A percentile compares a stretch with the other conserved stretches of the same genome.
Evolutionary conservation across 2,113 vertebrate genomes (phyloP).

Genomic region (Macrotus californicus): DNA sequence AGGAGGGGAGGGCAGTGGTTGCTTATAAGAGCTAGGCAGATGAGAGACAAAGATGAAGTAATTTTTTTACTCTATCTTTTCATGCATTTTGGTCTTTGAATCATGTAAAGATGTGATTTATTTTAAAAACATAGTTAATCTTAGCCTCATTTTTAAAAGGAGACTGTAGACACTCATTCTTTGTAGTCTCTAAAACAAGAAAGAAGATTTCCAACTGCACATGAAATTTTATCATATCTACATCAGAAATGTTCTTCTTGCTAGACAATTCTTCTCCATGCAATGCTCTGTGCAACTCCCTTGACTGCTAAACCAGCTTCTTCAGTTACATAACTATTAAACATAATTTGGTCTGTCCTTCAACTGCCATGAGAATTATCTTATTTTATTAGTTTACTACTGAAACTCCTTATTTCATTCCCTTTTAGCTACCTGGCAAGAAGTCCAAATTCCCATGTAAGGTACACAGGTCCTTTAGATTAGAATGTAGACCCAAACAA

Average conservation of each 20-base stretch:
- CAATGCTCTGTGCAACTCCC: neutral
- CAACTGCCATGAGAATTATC: neutral
- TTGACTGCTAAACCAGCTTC: neutral
- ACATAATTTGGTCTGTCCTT: neutral
- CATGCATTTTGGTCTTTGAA: neutral
- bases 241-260: neutral
- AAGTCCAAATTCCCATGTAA: neutral
- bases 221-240: neutral
- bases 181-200: neutral
- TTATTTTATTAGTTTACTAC: neutral
- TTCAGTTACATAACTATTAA: neutral
- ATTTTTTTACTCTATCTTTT: conserved; percentile 12
- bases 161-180: neutral
- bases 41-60: neutral
- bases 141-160: neutral
- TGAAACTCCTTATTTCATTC: neutral
- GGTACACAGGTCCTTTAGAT: neutral
- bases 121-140: neutral
- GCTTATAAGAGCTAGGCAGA: neutral
- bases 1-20: neutral
- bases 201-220: neutral
- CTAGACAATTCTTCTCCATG: neutral
- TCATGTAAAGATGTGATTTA: neutral
- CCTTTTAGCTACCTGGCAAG: neutral
- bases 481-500: neutral